Evolutionary conservation across 2,888 invertebrate genomes (phyloP), one percentile per base, ranked within the genome.

Genomic region (Lepidocyrtoides sp.): DNA sequence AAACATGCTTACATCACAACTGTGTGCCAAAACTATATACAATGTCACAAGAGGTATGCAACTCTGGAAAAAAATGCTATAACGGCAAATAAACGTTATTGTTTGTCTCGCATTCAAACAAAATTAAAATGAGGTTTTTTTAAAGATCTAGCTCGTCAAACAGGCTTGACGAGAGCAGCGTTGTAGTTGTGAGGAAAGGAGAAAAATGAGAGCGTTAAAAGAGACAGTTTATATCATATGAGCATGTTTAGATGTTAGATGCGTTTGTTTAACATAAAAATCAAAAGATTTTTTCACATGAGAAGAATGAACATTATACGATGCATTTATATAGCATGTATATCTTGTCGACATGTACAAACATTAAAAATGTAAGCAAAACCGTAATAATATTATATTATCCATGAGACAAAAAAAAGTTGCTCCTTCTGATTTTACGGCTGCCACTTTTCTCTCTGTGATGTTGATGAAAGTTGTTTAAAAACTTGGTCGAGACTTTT

Each of bases 401-500:
- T 88, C 81, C 69, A 41, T 5, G 29, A 17, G 60, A 54, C 54
- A 54, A 14, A 72, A 88, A 69, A 84, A 83, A 75, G 69, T 82
- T 54, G 75, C 54, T 84, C 36, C 20, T 48, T 26, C 75, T 84
- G 84, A 84, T 84, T 90, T 90, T 85, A 85, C 81, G 83, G 60
- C 63, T 83, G 89, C 75, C 81, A 85, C 90, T 85, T 79, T 32
- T n/a, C n/a, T 51, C 8, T 48, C 75, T 77, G 23, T 26, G 41
- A 81, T 79, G 81, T 57, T 90, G 90, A 90, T 90, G 85, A 90
- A 90, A 90, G 90, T 90, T 90, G 90, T 85, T 90, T 85, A 81
- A 77, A 83, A 90, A 81, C 48, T 84, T 75, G 66, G 87, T 75
- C 26, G 77, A 83, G 83, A 89, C 77, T 90, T 83, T 69, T 57